phyloP scores from a whole-genome alignment of 1,140 invertebrate genomes.

The Drosophila nigromelanica region DNA sequence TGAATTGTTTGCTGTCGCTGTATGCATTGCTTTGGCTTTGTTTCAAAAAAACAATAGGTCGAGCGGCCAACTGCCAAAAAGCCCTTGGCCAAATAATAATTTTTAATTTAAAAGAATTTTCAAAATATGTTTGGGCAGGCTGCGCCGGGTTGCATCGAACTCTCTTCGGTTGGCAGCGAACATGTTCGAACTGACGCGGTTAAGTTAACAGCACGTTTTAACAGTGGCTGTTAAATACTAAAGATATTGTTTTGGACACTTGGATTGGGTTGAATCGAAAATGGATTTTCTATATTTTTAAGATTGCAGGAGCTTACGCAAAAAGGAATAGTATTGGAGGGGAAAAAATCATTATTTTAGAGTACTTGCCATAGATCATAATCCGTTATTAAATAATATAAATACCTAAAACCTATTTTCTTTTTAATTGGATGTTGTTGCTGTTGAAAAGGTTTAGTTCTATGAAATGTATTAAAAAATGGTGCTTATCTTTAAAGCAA shows the following conservation, averaged over 20 bases:
- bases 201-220: constrained; percentile 34
- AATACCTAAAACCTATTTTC: too few species aligned
- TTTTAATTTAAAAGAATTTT: constrained; percentile 25
- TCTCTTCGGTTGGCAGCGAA: constrained; percentile 24
- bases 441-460: too few species aligned
- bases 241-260: neutral
- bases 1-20: constrained; percentile 35
- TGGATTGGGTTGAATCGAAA: too few species aligned
- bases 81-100: constrained; percentile 24
- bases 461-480: neutral
- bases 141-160: neutral
- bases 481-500: neutral
- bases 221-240: neutral
- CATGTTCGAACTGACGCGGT: constrained; percentile 40
- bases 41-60: neutral
- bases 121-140: neutral
- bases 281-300: too few species aligned
- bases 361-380: too few species aligned
- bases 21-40: constrained; percentile 3
- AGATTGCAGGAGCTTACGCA: too few species aligned
- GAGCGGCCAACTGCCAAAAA: constrained; percentile 9
- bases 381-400: too few species aligned
- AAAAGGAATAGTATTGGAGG: too few species aligned
- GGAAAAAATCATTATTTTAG: too few species aligned
- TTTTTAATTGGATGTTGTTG: too few species aligned